Evolutionary conservation across 1,140 invertebrate genomes (phyloP).

Genomic region (Brachystomella parvula): DNA sequence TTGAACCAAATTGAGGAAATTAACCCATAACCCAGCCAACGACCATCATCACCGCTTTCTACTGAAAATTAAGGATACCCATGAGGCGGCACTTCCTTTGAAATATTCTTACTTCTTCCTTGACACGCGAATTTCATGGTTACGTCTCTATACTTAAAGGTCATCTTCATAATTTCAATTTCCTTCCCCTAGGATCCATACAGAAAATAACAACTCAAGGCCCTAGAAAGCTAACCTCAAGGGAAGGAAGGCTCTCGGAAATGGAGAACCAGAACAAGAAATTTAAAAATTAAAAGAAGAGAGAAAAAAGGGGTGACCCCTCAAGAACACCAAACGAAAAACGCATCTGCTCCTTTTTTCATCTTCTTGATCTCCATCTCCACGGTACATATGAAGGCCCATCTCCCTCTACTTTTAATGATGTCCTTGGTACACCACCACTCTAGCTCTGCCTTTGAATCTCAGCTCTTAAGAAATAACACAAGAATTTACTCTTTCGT

Average conservation of each 20-base stretch:
- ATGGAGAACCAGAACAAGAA: too few species aligned
- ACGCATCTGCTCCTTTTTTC: slow-evolving; percentile 12
- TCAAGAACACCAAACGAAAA: background rate
- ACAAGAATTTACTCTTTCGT: background rate
- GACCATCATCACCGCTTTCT: too few species aligned
- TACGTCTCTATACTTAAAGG: too few species aligned
- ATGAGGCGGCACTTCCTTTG: too few species aligned
- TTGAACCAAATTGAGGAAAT: too few species aligned
- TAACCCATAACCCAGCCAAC: too few species aligned
- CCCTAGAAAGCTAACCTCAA: background rate
- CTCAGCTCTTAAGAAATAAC: background rate
- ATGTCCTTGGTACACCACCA: slow-evolving; percentile 25
- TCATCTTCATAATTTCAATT: too few species aligned
- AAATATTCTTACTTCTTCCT: too few species aligned
- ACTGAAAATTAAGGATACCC: too few species aligned
- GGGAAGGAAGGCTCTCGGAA: background rate
- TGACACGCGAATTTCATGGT: slow-evolving; percentile 6
- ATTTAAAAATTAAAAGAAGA: background rate
- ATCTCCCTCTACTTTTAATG: slow-evolving; percentile 13
- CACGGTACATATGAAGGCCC: too few species aligned
- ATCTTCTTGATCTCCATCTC: background rate
- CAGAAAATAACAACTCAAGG: background rate
- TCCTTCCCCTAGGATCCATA: background rate
- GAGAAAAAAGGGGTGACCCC: background rate
- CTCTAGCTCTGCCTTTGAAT: too few species aligned